These are phyloP conservation scores for Steinernema carpocapsae DNA, from an alignment of 2,888 invertebrate species.

Conservation along the genomic window DNA sequence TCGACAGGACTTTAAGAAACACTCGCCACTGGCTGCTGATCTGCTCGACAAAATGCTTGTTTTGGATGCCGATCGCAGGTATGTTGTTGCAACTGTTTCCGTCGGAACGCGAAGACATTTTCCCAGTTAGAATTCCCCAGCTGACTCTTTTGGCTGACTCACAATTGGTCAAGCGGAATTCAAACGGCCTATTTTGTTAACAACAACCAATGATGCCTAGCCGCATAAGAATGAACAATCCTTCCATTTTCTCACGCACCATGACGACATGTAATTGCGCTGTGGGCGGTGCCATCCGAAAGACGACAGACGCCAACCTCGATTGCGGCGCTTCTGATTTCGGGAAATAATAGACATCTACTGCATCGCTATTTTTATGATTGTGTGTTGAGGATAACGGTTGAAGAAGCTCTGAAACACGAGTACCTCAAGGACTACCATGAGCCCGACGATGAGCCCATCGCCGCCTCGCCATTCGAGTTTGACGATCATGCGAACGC, in stretches of 20 bases:
- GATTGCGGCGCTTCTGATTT: background rate
- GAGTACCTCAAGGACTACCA: conserved; percentile 55
- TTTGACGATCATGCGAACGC: conserved; percentile 54
- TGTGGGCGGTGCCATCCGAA: background rate
- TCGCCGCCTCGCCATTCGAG: conserved; percentile 54
- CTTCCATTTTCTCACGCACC: too few relatives aligned
- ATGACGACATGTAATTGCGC: too few relatives aligned
- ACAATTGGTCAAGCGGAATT: too few relatives aligned
- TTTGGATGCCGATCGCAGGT: conserved; percentile 62
- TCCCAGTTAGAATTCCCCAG: too few relatives aligned
- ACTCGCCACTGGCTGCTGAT: conserved; percentile 49
- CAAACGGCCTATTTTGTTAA: too few relatives aligned
- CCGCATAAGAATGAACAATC: too few relatives aligned
- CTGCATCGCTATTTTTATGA: too few relatives aligned
- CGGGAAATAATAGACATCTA: too few relatives aligned
- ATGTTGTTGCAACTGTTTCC: background rate
- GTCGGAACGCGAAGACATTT: too few relatives aligned
- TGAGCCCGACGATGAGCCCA: conserved; percentile 59
- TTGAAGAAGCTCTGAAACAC: conserved; percentile 61
- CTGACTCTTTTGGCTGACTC: too few relatives aligned
- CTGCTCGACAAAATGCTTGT: conserved; percentile 63
- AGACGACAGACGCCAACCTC: background rate
- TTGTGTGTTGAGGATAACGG: conserved; percentile 58
- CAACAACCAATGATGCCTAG: too few relatives aligned
- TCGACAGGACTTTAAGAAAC: conserved; percentile 49